A percentile compares a stretch with the other conserved stretches of the same genome.
These are phyloP conservation scores for Xyliphius kryptos DNA, from an alignment of 2,113 vertebrate species.

Conservation along the genomic window DNA sequence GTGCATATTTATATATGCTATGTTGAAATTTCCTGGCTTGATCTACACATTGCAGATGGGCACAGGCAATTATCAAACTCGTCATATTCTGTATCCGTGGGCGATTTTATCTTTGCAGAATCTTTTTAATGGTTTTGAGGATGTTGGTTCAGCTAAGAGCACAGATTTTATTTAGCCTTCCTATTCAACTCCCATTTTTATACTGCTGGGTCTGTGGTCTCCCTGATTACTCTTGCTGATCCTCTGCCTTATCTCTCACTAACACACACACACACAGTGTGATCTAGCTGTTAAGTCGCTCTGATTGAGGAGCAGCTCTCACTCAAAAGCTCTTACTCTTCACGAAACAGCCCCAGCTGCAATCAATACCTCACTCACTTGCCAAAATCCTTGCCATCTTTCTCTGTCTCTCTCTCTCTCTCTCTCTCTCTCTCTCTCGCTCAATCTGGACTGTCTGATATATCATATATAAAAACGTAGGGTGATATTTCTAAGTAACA, in stretches of 20 bases:
- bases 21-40: neutral
- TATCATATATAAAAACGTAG: too few relatives aligned
- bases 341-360: neutral
- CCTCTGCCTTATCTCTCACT: too few relatives aligned
- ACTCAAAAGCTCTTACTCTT: constrained; percentile 10
- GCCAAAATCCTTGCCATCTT: neutral
- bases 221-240: neutral
- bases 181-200: too few relatives aligned
- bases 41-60: neutral
- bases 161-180: too few relatives aligned
- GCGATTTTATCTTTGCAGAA: neutral
- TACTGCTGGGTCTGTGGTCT: too few relatives aligned
- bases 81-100: neutral
- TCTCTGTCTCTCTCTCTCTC: neutral
- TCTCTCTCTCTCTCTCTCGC: too few relatives aligned
- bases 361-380: constrained; percentile 9
- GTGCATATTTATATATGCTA: too few relatives aligned
- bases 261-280: neutral
- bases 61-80: neutral
- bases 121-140: neutral
- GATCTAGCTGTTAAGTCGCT: neutral
- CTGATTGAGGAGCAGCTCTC: constrained; percentile 8
- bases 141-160: constrained; percentile 1
- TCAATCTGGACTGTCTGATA: too few relatives aligned
- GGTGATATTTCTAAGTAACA: too few relatives aligned